These are phyloP conservation scores for Amphipoea lucens DNA, from an alignment of 2,888 invertebrate species.

Conservation along the genomic window DNA sequence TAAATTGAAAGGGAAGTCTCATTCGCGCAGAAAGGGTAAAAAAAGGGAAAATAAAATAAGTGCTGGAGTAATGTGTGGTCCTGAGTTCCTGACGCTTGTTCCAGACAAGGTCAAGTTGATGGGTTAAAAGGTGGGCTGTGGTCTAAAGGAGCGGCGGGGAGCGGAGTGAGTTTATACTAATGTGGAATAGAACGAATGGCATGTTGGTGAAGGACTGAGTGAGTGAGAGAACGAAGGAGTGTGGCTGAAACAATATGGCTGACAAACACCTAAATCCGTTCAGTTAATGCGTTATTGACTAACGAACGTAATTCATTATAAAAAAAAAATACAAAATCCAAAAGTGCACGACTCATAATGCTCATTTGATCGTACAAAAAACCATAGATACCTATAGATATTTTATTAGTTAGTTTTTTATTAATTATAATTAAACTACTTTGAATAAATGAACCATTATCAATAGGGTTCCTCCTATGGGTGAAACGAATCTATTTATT, in stretches of 20 bases:
- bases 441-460: too few relatives aligned
- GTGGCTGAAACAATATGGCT: neutral
- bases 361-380: too few relatives aligned
- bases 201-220: neutral
- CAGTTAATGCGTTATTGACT: neutral
- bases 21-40: constrained; percentile 27
- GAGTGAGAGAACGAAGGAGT: neutral
- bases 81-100: constrained; percentile 59
- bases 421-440: too few relatives aligned
- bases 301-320: neutral
- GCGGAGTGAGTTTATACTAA: neutral
- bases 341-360: too few relatives aligned
- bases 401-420: too few relatives aligned
- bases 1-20: constrained; percentile 41
- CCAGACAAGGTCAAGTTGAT: constrained; percentile 59
- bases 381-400: too few relatives aligned
- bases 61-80: constrained; percentile 59
- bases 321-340: too few relatives aligned
- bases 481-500: too few relatives aligned
- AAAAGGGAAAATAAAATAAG: constrained; percentile 38
- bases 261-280: neutral
- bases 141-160: constrained; percentile 14
- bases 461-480: too few relatives aligned
- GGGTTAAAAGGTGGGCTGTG: constrained; percentile 20
- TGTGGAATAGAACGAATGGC: neutral